phyloP scores from a whole-genome alignment of 64 coral and sea anemone genomes.

The Trachythela sp. region DNA sequence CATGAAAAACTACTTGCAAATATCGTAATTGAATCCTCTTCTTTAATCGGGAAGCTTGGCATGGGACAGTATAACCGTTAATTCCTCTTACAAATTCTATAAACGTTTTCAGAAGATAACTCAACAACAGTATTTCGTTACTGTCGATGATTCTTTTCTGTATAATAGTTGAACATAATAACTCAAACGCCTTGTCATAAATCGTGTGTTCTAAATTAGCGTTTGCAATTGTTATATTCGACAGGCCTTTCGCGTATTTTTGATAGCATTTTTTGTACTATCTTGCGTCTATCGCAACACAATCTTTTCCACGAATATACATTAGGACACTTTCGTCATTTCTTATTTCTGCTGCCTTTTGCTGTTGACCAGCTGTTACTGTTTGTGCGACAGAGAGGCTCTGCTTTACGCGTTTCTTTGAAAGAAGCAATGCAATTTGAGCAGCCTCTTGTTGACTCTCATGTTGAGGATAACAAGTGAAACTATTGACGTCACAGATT shows the following conservation, averaged over 20 bases:
- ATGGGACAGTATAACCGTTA: not conserved
- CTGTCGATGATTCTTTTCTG: not conserved
- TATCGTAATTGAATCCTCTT: slow-evolving; percentile 32
- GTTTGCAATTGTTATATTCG: not conserved
- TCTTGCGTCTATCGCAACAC: slow-evolving; percentile 44
- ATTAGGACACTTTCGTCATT: slow-evolving; percentile 30
- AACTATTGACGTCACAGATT: not conserved
- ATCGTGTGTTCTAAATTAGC: not conserved
- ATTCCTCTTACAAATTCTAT: not conserved
- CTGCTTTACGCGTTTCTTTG: not conserved
- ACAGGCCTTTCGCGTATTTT: not conserved
- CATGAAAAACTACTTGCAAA: slow-evolving; percentile 17
- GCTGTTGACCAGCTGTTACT: not conserved
- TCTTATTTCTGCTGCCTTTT: slow-evolving; percentile 9
- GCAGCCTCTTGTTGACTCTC: too few relatives aligned
- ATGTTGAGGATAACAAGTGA: not conserved
- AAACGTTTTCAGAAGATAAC: not conserved
- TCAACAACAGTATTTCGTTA: slow-evolving; percentile 12
- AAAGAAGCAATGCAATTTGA: not conserved
- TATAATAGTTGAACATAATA: not conserved
- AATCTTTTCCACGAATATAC: slow-evolving; percentile 30
- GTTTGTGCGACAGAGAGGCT: not conserved
- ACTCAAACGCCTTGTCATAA: slow-evolving; percentile 8
- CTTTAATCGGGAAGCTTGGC: slow-evolving; percentile 22
- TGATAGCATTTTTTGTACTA: slow-evolving; percentile 33